Evolutionary conservation across 2,113 vertebrate genomes (phyloP).

Genomic region (Sterrhoptilus dennistouni): DNA sequence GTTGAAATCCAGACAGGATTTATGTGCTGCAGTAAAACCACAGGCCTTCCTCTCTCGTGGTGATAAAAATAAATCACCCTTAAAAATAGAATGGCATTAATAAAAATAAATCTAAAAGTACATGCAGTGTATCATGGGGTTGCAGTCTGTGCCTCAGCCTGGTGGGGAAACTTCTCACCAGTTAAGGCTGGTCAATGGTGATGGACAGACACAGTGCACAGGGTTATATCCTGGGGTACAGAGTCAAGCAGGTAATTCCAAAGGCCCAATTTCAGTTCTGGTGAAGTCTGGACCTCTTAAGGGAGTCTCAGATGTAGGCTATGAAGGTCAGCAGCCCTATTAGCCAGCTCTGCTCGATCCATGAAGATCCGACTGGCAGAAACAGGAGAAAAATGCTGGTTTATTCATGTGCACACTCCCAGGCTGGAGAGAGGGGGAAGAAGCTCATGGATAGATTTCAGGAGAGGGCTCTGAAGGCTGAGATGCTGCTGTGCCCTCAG

Average conservation of each 20-base stretch:
- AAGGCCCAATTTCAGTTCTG: neutral
- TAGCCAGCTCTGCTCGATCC: neutral
- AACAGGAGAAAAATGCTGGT: neutral
- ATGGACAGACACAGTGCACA: neutral
- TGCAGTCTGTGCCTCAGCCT: neutral
- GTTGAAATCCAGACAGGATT: conserved; percentile 39
- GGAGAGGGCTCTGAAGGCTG: neutral
- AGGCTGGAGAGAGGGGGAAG: neutral
- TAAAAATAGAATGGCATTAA: conserved; percentile 57
- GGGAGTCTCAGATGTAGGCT: neutral
- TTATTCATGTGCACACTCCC: neutral
- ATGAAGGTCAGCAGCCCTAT: neutral
- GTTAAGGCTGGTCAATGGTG: neutral
- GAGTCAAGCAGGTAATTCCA: neutral
- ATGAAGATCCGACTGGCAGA: fast-evolving
- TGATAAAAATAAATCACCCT: conserved; percentile 68
- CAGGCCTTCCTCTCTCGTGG: neutral
- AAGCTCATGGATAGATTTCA: fast-evolving
- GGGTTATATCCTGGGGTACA: neutral
- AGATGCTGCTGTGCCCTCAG: neutral
- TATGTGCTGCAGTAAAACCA: conserved; percentile 26
- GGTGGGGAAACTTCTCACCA: neutral
- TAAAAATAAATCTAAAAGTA: conserved; percentile 55
- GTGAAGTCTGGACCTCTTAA: neutral
- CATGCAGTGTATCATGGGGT: neutral